These are phyloP conservation scores for Centruroides sculpturatus DNA, from an alignment of 1,140 invertebrate species.

Conservation along the genomic window DNA sequence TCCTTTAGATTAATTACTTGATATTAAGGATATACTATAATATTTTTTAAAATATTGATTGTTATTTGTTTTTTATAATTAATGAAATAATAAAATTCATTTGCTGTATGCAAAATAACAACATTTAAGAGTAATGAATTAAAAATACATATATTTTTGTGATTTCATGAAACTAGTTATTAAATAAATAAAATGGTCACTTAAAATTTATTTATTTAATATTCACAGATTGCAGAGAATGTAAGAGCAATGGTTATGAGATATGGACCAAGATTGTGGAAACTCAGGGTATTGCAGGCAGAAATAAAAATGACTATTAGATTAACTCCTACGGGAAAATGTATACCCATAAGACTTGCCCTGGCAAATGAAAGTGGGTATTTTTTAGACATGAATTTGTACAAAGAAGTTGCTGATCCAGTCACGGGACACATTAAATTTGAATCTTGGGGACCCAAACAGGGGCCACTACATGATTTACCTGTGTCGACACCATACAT, in stretches of 20 bases:
- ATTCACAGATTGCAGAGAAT: constrained; percentile 75
- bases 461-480: constrained; percentile 82
- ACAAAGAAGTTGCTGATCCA: constrained; percentile 78
- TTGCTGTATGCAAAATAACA: too few species aligned
- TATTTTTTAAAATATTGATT: too few species aligned
- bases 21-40: too few species aligned
- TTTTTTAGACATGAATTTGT: constrained; percentile 84
- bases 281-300: constrained; percentile 72
- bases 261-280: constrained; percentile 89
- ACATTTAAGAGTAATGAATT: too few species aligned
- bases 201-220: too few species aligned
- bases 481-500: constrained; percentile 90
- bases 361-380: constrained; percentile 94
- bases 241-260: constrained; percentile 89
- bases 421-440: constrained; percentile 76
- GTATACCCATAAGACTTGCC: constrained; percentile 74
- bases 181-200: too few species aligned
- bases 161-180: too few species aligned
- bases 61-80: too few species aligned
- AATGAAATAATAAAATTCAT: too few species aligned
- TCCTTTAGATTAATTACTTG: too few species aligned
- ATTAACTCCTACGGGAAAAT: constrained; percentile 50
- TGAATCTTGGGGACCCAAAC: constrained; percentile 57
- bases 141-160: too few species aligned
- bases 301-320: constrained; percentile 39